Evolutionary conservation across 2,797 vertebrate genomes (phyloP).

Genomic region (Spinus olivaceus): DNA sequence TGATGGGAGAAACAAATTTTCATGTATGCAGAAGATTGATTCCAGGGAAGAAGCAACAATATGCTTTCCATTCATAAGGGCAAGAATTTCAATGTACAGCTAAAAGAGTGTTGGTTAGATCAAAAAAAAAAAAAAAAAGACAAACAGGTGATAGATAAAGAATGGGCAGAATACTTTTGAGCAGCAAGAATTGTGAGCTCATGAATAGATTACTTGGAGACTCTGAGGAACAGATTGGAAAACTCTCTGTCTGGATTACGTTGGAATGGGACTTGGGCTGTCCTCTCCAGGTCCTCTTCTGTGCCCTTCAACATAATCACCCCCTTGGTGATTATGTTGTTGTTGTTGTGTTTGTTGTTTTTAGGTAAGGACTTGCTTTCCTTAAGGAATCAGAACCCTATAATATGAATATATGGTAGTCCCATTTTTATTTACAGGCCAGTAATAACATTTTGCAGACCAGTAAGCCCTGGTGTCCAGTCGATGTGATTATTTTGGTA

Average conservation of each 20-base stretch:
- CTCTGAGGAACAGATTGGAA: not conserved
- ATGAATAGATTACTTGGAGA: not conserved
- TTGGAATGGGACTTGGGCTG: not conserved
- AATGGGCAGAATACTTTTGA: not conserved
- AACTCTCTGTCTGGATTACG: not conserved
- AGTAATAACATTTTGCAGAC: not conserved
- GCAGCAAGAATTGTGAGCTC: fast-evolving
- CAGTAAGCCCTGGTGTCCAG: not conserved
- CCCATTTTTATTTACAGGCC: not conserved
- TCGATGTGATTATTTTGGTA: not conserved
- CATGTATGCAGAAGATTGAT: not conserved
- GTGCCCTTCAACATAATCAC: too few relatives aligned
- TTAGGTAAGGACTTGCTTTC: not conserved
- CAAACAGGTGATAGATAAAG: not conserved
- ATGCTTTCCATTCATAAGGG: not conserved
- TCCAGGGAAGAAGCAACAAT: not conserved
- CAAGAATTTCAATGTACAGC: not conserved
- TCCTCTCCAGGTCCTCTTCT: not conserved
- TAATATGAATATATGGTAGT: not conserved
- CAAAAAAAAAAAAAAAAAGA: not conserved
- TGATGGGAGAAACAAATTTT: not conserved
- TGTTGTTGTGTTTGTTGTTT: not conserved
- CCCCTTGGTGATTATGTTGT: not conserved
- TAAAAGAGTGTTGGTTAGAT: not conserved
- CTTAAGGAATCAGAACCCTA: not conserved